Conservation (phyloP, 2,888 invertebrate genomes). For the Smittia aterrima region DNA sequence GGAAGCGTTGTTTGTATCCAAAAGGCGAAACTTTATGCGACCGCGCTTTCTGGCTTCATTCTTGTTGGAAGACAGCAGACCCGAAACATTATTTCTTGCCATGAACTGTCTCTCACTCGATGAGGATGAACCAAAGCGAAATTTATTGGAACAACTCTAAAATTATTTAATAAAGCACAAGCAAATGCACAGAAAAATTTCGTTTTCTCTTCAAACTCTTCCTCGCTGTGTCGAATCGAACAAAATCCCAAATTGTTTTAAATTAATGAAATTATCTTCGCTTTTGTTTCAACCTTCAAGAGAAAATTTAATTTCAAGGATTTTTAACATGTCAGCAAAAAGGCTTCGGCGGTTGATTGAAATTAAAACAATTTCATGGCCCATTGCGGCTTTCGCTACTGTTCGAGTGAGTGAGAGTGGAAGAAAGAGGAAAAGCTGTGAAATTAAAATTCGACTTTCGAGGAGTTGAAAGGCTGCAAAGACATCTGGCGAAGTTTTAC, state of each 20-base stretch:
- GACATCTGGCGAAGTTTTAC: background rate
- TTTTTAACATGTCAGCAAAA: conserved; percentile 7
- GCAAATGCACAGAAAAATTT: too few species aligned
- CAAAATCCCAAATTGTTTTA: conserved; percentile 6
- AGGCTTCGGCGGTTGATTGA: background rate
- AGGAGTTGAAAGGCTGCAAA: background rate
- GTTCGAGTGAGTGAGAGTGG: too few species aligned
- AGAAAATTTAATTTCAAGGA: background rate
- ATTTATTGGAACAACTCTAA: too few species aligned
- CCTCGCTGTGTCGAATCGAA: too few species aligned
- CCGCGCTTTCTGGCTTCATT: conserved; percentile 53
- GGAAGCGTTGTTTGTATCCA: conserved; percentile 50
- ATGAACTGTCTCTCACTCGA: too few species aligned
- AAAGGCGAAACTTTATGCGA: conserved; percentile 51
- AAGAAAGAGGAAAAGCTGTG: background rate
- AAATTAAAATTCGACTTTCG: background rate
- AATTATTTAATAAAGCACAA: too few species aligned
- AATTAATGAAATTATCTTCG: conserved; percentile 3
- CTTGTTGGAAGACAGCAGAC: conserved; percentile 50
- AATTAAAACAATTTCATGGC: conserved; percentile 12
- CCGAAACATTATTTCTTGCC: conserved; percentile 43
- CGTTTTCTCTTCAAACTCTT: too few species aligned
- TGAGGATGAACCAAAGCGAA: too few species aligned
- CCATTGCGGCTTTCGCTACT: conserved; percentile 14
- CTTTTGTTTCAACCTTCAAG: background rate